Conservation (phyloP, 2,113 vertebrate species). For the Centropus unirufus region DNA sequence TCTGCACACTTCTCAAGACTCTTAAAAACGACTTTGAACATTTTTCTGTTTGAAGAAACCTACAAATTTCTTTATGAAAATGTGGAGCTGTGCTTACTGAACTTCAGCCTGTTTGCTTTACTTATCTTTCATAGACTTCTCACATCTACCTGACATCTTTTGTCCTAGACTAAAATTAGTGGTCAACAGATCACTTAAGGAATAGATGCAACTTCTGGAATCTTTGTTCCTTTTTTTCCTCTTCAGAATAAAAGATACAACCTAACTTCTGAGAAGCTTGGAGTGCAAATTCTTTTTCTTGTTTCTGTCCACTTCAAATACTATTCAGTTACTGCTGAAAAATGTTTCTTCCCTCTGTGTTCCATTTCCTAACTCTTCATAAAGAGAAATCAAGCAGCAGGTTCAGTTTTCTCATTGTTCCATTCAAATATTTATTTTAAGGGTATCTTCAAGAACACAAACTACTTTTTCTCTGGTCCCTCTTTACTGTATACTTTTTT, state of each 20-base stretch:
- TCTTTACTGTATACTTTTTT: not conserved
- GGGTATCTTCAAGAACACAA: not conserved
- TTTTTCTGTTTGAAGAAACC: not conserved
- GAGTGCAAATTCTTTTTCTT: not conserved
- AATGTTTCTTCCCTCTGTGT: not conserved
- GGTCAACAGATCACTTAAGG: not conserved
- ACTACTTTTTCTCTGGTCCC: not conserved
- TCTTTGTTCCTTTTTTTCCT: not conserved
- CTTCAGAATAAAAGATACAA: not conserved
- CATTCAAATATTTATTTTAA: not conserved
- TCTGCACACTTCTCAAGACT: slow-evolving; percentile 21
- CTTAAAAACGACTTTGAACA: slow-evolving; percentile 4
- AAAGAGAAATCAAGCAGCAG: not conserved
- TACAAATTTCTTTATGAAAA: not conserved
- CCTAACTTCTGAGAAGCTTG: not conserved
- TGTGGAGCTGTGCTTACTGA: not conserved
- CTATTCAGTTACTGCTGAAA: not conserved
- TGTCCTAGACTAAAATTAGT: not conserved
- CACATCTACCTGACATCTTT: not conserved
- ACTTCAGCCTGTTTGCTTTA: not conserved
- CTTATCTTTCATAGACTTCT: not conserved
- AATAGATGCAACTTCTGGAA: not conserved
- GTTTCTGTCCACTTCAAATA: not conserved
- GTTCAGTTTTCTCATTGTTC: not conserved
- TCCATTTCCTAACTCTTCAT: not conserved